Evolutionary conservation across 2,888 invertebrate species (phyloP).

Genomic region (Nomada fabriciana): DNA sequence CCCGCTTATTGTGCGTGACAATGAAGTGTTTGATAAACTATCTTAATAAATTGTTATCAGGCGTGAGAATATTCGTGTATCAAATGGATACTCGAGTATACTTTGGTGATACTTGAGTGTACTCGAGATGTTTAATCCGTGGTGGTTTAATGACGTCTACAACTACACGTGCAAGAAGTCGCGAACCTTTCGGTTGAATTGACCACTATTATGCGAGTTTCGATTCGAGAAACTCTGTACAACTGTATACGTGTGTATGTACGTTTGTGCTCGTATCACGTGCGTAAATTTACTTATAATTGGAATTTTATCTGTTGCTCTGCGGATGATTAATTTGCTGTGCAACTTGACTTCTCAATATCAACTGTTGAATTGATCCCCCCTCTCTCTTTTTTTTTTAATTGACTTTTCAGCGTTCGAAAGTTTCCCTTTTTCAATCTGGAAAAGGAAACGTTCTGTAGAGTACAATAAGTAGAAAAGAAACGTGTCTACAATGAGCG

Average conservation of each 20-base stretch:
- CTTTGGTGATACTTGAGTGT: neutral
- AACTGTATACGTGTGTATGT: neutral
- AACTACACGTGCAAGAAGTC: neutral
- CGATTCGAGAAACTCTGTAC: slow-evolving; percentile 2
- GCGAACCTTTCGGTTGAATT: slow-evolving; percentile 12
- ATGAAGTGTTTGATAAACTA: neutral
- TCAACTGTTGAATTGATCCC: neutral
- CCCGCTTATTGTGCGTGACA: neutral
- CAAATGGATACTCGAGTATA: neutral
- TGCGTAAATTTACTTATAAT: slow-evolving; percentile 5
- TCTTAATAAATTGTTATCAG: slow-evolving; percentile 1
- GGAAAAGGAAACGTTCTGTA: neutral
- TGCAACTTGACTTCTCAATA: neutral
- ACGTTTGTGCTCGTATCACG: slow-evolving; percentile 5
- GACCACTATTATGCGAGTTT: slow-evolving; percentile 3
- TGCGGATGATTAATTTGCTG: neutral
- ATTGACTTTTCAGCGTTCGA: neutral
- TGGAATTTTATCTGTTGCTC: neutral
- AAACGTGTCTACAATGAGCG: slow-evolving; percentile 2
- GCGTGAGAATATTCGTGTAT: neutral
- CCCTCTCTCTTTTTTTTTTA: neutral
- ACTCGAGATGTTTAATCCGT: slow-evolving; percentile 8
- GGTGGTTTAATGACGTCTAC: no score
- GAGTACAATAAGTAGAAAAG: slow-evolving; percentile 26
- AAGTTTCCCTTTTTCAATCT: neutral